Percentiles rank a stretch among this genome's conserved stretches.
These are phyloP conservation scores for Heliconius cydno DNA, from an alignment of 2,888 invertebrate species.

Conservation along the genomic window DNA sequence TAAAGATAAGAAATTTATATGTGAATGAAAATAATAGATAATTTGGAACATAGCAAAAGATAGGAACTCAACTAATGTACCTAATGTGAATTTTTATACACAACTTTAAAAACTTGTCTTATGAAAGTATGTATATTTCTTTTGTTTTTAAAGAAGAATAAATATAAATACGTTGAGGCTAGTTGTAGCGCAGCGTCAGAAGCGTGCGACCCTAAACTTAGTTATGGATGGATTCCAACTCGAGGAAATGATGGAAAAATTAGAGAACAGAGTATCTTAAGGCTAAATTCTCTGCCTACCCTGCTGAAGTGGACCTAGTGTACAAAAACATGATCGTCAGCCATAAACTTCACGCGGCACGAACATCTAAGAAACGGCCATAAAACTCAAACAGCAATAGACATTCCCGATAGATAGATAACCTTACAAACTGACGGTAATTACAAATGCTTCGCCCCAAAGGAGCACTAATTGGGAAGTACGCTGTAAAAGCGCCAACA, in stretches of 20 bases:
- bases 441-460: slow-evolving; percentile 37
- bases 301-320: no score
- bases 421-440: slow-evolving; percentile 41
- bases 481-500: slow-evolving; percentile 35
- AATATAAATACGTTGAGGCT: neutral
- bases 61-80: no score
- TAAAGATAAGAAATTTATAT: neutral
- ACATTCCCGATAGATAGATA: slow-evolving; percentile 43
- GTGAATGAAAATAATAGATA: neutral
- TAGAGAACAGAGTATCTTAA: no score
- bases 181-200: no score
- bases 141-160: neutral
- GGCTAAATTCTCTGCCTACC: no score
- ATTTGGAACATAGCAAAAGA: no score
- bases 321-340: neutral
- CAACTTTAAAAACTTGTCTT: no score
- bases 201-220: no score
- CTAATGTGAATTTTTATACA: no score
- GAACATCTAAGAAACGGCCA: neutral
- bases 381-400: slow-evolving; percentile 32
- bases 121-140: neutral
- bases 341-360: neutral
- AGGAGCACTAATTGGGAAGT: slow-evolving; percentile 41
- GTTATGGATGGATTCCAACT: no score
- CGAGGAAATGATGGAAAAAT: no score